These are phyloP conservation scores for Polydrusus pterygomalis DNA, from an alignment of 2,888 invertebrate genomes.

Conservation along the genomic window DNA sequence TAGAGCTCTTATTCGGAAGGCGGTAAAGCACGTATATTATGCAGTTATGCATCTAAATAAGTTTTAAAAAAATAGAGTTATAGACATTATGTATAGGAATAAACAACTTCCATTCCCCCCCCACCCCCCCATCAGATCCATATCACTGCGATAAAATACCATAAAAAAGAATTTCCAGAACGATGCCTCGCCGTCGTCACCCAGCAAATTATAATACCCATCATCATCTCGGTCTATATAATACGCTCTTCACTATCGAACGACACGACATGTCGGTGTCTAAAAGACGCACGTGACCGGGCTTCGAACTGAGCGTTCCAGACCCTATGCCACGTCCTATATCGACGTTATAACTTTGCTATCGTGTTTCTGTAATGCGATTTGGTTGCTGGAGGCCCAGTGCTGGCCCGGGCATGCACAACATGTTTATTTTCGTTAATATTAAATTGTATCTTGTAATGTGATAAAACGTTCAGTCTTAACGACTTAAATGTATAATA, in stretches of 20 bases:
- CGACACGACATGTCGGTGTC: slow-evolving; percentile 44
- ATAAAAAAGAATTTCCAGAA: slow-evolving; percentile 10
- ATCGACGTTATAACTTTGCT: slow-evolving; percentile 59
- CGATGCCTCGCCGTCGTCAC: too few species aligned
- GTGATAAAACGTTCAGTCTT: slow-evolving; percentile 38
- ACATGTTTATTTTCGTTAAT: slow-evolving; percentile 54
- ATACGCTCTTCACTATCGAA: slow-evolving; percentile 31
- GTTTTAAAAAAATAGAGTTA: too few species aligned
- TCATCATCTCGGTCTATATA: slow-evolving; percentile 31
- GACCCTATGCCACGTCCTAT: slow-evolving; percentile 57
- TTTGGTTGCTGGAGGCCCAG: slow-evolving; percentile 54
- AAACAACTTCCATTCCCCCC: too few species aligned
- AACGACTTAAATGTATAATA: too few species aligned
- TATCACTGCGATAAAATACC: slow-evolving; percentile 1
- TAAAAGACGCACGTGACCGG: slow-evolving; percentile 64
- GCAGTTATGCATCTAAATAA: too few species aligned
- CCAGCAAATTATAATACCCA: slow-evolving; percentile 35
- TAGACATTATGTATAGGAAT: not conserved
- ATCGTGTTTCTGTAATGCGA: slow-evolving; percentile 59
- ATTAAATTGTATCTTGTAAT: slow-evolving; percentile 38
- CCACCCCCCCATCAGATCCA: not conserved
- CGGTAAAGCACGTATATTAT: too few species aligned
- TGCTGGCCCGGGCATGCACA: slow-evolving; percentile 41
- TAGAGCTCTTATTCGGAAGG: too few species aligned
- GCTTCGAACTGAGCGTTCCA: slow-evolving; percentile 56